Evolutionary conservation across 2,113 vertebrate genomes (phyloP).

Genomic region (Solea solea): DNA sequence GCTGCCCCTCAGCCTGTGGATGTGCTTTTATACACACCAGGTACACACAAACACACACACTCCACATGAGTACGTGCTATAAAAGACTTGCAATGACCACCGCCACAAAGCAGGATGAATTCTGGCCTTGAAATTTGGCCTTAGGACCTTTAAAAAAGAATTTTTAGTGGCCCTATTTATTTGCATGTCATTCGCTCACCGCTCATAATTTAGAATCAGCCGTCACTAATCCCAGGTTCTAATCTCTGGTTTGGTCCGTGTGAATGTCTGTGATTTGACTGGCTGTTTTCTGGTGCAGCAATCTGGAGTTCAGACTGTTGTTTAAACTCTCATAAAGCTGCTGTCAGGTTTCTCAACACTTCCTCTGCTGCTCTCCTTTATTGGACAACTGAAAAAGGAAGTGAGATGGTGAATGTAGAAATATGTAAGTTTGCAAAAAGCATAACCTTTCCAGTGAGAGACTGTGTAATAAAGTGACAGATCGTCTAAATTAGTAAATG

Average conservation of each 20-base stretch:
- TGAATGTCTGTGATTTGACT: constrained; percentile 5
- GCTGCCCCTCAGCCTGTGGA: constrained; percentile 86
- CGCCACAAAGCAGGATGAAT: too few species aligned
- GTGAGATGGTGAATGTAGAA: neutral
- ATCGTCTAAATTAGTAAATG: too few species aligned
- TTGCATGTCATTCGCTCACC: neutral
- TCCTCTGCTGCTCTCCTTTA: constrained; percentile 14
- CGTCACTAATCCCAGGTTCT: too few species aligned
- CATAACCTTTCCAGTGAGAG: neutral
- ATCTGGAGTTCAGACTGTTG: constrained; percentile 1
- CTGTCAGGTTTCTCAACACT: constrained; percentile 4
- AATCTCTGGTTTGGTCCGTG: neutral
- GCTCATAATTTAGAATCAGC: too few species aligned
- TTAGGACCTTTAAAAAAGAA: neutral
- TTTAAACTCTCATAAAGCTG: constrained; percentile 1
- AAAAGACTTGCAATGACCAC: too few species aligned
- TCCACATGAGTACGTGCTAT: too few species aligned
- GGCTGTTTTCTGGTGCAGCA: neutral
- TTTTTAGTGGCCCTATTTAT: neutral
- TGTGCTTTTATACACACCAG: constrained; percentile 92
- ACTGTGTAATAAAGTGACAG: too few species aligned
- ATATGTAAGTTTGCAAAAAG: neutral
- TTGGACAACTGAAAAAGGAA: neutral
- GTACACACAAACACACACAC: constrained; percentile 81
- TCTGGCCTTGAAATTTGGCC: too few species aligned